phyloP scores from a whole-genome alignment of 1,140 invertebrate genomes.

The Drosophila bifasciata region DNA sequence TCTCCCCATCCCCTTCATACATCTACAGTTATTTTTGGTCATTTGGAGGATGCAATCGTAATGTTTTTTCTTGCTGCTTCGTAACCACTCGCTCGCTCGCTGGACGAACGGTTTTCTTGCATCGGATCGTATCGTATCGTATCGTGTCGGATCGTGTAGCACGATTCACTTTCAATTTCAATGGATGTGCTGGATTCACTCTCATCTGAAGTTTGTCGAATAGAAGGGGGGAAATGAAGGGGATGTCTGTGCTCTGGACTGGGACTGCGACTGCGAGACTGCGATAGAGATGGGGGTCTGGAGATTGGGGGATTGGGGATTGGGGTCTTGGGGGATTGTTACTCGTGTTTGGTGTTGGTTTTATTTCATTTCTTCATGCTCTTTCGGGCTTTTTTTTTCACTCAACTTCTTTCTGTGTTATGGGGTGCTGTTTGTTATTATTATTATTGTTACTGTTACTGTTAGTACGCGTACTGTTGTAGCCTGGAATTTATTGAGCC shows the following conservation, averaged over 20 bases:
- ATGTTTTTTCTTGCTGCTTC: constrained; percentile 14
- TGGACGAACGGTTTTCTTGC: constrained; percentile 41
- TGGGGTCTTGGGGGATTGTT: constrained; percentile 16
- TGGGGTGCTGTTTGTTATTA: constrained; percentile 36
- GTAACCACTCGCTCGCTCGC: constrained; percentile 40
- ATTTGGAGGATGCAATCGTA: constrained; percentile 63
- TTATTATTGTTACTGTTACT: constrained; percentile 51
- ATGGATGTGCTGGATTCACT: constrained; percentile 57
- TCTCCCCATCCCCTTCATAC: constrained; percentile 11
- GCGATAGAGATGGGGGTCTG: constrained; percentile 58
- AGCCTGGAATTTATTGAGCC: no score
- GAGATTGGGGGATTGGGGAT: constrained; percentile 12
- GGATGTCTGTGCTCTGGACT: constrained; percentile 42
- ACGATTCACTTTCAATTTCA: constrained; percentile 82
- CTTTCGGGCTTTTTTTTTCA: constrained; percentile 46
- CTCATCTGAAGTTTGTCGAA: constrained; percentile 42
- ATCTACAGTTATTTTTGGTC: constrained; percentile 46
- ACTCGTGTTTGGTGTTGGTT: constrained; percentile 50
- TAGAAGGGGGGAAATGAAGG: background rate
- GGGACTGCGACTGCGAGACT: constrained; percentile 52
- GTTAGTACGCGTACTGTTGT: constrained; percentile 8
- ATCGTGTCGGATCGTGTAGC: constrained; percentile 71
- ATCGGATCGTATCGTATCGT: constrained; percentile 35
- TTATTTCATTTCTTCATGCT: constrained; percentile 80
- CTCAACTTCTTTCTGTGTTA: constrained; percentile 37